Evolutionary conservation across 1,140 invertebrate genomes (phyloP), one percentile per base, ranked within the genome.

Genomic region (Rhyzopertha dominica): DNA sequence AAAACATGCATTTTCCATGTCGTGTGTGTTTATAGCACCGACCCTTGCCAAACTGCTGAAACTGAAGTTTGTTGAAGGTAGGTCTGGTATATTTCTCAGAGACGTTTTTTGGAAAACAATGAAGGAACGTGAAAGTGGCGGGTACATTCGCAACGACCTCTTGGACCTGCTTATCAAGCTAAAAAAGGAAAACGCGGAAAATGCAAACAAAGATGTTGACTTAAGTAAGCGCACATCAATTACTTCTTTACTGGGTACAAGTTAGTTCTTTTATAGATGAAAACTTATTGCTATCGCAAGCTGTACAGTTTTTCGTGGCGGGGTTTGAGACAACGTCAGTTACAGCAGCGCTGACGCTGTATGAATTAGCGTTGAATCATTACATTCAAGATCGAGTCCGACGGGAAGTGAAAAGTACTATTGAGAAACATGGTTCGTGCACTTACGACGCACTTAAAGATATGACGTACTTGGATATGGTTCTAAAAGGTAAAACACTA

Each of bases 301-400:
- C 53, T 10, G 34, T 39, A 3, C 49, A 49, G 35, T 77, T 78
- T 54, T 69, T 76, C 45, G 38, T 72, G 29, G 75, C 71, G 39
- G 77, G 74, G 0, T 78, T 74, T 53, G 77, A 80, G 34, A 78
- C 78, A 2, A 78, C 44, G 3, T 74, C 50, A 66, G 63, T 64
- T n/a, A 65, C 66, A 0, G 46, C 70, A 5, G 56, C 71, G 9
- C 74, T 71, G 43, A 54, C 68, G 9, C 22, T 47, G 9, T 40
- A 40, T n/a, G 45, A 47, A 18, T 41, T 47, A 14, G 36, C 45
- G 5, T 20, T 16, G 8, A 31, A 47, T 34, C 36, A 14, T 22
- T 12, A 40, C 0, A 16, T 47, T 2, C 45, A 47, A 41, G 17
- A 22, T 18, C 31, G 34, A 34, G 10, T 41, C 1, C 26, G 37